A percentile compares a stretch with the other conserved stretches of the same genome.
Conservation (phyloP, 1,140 invertebrate genomes). For the Hycleus cichorii region DNA sequence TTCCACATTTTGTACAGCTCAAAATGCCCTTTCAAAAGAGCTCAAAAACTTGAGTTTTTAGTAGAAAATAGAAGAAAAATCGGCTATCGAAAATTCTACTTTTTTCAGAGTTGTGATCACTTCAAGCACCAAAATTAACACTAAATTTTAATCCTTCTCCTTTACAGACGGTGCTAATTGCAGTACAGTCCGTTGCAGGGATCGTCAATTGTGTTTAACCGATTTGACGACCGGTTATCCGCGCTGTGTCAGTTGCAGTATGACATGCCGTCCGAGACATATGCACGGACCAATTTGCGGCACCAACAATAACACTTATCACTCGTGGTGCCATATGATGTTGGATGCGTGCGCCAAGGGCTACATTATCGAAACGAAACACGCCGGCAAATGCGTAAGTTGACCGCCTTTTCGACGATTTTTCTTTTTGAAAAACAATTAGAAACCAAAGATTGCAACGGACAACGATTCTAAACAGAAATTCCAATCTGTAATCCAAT, state of each 20-base stretch:
- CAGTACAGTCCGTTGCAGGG: constrained; percentile 61
- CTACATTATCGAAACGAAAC: constrained; percentile 66
- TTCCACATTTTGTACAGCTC: too few species aligned
- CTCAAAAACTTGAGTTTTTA: too few species aligned
- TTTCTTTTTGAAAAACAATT: too few species aligned
- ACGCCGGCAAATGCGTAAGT: constrained; percentile 58
- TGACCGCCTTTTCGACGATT: not conserved
- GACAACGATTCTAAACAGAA: constrained; percentile 3
- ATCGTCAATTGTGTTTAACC: constrained; percentile 67
- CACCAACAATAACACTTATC: constrained; percentile 74
- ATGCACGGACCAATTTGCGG: constrained; percentile 62
- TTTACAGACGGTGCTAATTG: constrained; percentile 56
- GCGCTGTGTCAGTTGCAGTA: constrained; percentile 67
- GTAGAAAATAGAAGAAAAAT: too few species aligned
- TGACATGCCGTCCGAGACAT: constrained; percentile 47
- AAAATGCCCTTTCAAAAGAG: too few species aligned
- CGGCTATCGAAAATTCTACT: too few species aligned
- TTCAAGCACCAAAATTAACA: too few species aligned
- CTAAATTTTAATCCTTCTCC: not conserved
- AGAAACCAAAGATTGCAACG: constrained; percentile 14
- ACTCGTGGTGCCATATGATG: constrained; percentile 82
- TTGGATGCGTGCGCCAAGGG: constrained; percentile 75
- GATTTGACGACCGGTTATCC: constrained; percentile 64
- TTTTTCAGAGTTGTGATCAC: too few species aligned
- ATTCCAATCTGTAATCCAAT: constrained; percentile 11